Base-by-base conservation (phyloP, 2,888 invertebrate genomes). In the Acleris sparsana region DNA sequence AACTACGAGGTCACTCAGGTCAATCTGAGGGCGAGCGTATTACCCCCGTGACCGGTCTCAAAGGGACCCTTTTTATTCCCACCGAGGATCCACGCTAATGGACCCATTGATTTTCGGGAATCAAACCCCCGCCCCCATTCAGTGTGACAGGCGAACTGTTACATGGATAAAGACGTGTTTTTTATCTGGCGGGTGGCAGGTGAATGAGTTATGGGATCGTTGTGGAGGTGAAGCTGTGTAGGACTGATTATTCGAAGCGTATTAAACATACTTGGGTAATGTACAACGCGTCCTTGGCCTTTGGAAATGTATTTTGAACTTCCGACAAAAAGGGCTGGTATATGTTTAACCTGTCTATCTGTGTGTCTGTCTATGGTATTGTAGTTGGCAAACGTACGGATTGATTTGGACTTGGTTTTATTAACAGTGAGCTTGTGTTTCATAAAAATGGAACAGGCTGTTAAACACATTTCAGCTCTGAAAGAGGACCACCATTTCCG, bases 71-170 rank as follows among this genome's bases (percentile, higher is more conserved):
- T 70, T 71, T 71, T 69, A 68, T 68, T 67, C 63, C 63, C 67
- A 52, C 75, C 72, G 77, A 76, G 80, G 82, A 85, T 82, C 82
- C 76, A 74, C 77, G 75, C 84, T 88, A 89, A 89, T 88, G 87
- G 87, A 83, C 80, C 84, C 84, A 86, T 86, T 87, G 87, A 84
- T 87, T 87, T 85, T 78, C 73, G 73, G 78, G 80, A 82, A 83
- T 86, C 83, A 80, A 82, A 84, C 78, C 80, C 73, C 76, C 77
- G 79, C 78, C 77, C 73, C 70, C 66, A 76, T 75, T 75, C 74
- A 69, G 67, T 64, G 70, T 75, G 78, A 78, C 77, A 75, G 78
- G 73, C 73, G 75, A 78, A 73, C 73, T 76, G 56, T 57, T 62
- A 62, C 62, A 66, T 20, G 48, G 57, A 66, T 62, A 62, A 57